These are phyloP conservation scores for Brachionus calyciflorus DNA, from an alignment of 1,140 invertebrate species.

Conservation along the genomic window DNA sequence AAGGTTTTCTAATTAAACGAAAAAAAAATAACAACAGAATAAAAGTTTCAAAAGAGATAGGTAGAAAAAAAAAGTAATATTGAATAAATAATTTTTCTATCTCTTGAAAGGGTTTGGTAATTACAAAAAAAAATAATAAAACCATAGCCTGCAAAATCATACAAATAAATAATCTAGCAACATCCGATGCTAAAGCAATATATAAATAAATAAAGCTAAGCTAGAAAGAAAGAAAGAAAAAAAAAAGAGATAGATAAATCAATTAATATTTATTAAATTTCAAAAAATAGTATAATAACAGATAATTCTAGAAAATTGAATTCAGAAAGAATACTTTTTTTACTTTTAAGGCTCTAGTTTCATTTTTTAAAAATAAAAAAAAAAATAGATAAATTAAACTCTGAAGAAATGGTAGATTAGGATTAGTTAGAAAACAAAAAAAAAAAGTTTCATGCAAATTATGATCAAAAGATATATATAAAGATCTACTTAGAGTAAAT, in stretches of 20 bases:
- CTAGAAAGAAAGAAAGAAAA: background rate
- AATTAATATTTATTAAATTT: constrained; percentile 46
- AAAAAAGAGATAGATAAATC: background rate
- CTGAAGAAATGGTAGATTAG: constrained; percentile 3
- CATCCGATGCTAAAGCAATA: constrained; percentile 29
- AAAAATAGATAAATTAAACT: constrained; percentile 36
- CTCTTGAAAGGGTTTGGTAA: background rate
- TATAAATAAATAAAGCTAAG: constrained; percentile 35
- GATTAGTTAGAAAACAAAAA: background rate
- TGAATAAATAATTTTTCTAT: background rate
- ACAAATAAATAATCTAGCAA: constrained; percentile 34
- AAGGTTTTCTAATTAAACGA: too few relatives aligned
- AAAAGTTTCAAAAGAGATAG: too few relatives aligned
- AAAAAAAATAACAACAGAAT: background rate
- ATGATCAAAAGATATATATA: constrained; percentile 33
- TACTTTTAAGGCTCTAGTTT: background rate
- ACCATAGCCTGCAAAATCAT: constrained; percentile 18
- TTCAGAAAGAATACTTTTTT: background rate
- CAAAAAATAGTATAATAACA: constrained; percentile 45
- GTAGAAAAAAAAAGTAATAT: background rate
- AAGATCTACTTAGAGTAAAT: background rate
- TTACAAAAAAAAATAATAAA: constrained; percentile 5
- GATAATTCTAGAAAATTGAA: constrained; percentile 23
- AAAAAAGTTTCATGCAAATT: constrained; percentile 30
- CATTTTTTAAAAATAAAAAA: background rate